Evolutionary conservation across 2,113 vertebrate genomes (phyloP), one percentile per base, ranked within the genome.

Genomic region (Zosterops japonicus): DNA sequence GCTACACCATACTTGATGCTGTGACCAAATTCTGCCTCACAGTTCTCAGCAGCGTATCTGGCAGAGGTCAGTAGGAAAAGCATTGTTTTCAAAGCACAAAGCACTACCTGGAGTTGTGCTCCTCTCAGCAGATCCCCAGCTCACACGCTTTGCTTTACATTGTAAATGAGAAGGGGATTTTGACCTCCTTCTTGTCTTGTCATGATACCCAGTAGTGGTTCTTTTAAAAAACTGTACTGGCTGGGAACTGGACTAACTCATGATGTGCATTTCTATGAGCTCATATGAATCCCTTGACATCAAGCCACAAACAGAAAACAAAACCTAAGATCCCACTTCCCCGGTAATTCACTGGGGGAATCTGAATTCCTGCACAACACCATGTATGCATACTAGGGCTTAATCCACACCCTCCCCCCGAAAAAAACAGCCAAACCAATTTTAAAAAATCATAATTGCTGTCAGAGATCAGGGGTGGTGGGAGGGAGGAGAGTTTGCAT

Each of bases 311-410:
- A 24, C 69, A 83, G 83, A 95, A 87, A 93, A 92, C 55, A 93
- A 95, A 95, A 69, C 70, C 31, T 67, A 87, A 95, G 91, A 92
- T 97, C 75, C 14, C 42, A 69, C 86, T 70, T 56, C n/a, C 63
- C 68, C 18, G 11, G 44, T 91, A 95, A 95, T 78, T 87, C 92
- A 96, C 90, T 70, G 71, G 97, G 96, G 94, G 88, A 98, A 95
- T 94, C 89, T 95, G 90, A 95, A 95, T 97, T 98, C 97, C 97
- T 97, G 88, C 59, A 87, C 91, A 93, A 93, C 91, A 92, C 64
- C n/a, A 79, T 3, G 5, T 60, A 89, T 57, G 50, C 39, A 44
- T 84, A 82, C 28, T 82, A 78, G 12, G 63, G 21, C 88, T 95
- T 52, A 93, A 91, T 13, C 10, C 4, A 24, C 46, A 20, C 19